Conservation (phyloP, 2,888 invertebrate genomes). For the Microctonus brassicae region DNA sequence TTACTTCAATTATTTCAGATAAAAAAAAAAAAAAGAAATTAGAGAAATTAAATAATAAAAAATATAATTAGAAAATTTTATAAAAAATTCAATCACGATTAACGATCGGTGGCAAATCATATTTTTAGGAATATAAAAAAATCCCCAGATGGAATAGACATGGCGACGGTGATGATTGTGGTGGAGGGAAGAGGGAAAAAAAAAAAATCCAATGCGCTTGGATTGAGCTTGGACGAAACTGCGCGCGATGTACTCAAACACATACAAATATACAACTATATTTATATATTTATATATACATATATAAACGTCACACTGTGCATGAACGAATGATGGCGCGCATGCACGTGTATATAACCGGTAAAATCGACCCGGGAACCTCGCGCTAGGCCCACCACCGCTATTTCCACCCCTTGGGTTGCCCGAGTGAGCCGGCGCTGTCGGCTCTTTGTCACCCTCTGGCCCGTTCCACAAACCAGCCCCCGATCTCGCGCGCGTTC, state of each 20-base stretch:
- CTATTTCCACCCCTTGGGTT: conserved; percentile 35
- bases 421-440: conserved; percentile 38
- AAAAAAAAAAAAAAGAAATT: no score
- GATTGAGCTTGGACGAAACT: neutral
- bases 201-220: conserved; percentile 3
- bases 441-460: conserved; percentile 46
- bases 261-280: conserved; percentile 11
- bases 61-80: no score
- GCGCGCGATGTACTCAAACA: conserved; percentile 6
- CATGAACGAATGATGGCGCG: conserved; percentile 39
- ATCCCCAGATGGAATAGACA: neutral
- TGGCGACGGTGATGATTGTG: neutral
- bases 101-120: neutral
- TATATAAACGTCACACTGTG: neutral
- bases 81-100: neutral
- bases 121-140: no score
- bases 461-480: conserved; percentile 27
- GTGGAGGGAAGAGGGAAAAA: neutral
- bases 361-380: conserved; percentile 53
- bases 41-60: no score
- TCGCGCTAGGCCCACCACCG: conserved; percentile 40
- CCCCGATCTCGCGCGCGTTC: conserved; percentile 25
- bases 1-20: no score
- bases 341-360: conserved; percentile 44
- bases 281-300: no score